Percentiles rank a stretch among this genome's conserved stretches.
Conservation (phyloP, 2,797 vertebrate genomes). For the Schizopygopsis pylzovi region DNA sequence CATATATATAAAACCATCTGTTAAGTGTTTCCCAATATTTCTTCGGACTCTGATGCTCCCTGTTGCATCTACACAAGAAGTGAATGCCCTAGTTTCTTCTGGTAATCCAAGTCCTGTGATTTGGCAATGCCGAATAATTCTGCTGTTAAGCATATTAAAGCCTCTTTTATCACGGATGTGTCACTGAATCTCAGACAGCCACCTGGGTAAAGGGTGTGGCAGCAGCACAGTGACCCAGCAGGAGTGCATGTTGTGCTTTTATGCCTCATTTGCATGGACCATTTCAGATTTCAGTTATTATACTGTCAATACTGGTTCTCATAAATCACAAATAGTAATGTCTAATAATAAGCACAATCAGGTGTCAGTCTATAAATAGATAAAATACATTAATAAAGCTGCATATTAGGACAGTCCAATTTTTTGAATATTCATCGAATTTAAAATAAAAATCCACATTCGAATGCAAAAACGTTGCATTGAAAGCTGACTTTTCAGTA, state of each 20-base stretch:
- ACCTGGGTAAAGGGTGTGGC: slow-evolving; percentile 38
- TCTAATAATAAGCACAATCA: neutral
- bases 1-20: too few species aligned
- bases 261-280: neutral
- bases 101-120: slow-evolving; percentile 76
- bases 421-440: too few species aligned
- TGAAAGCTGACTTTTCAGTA: neutral
- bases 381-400: neutral
- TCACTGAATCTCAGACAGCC: slow-evolving; percentile 46
- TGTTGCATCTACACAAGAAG: slow-evolving; percentile 59
- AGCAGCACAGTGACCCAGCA: neutral
- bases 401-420: neutral
- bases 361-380: neutral
- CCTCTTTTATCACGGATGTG: slow-evolving; percentile 57
- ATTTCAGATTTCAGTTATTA: neutral
- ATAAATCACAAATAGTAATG: neutral
- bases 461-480: too few species aligned
- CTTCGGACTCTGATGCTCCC: slow-evolving; percentile 23
- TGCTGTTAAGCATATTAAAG: slow-evolving; percentile 68
- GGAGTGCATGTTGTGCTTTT: slow-evolving; percentile 13
- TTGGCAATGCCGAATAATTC: slow-evolving; percentile 65
- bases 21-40: neutral
- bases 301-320: slow-evolving; percentile 1
- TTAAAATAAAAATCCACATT: too few species aligned
- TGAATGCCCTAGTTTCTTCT: slow-evolving; percentile 65